phyloP scores from a whole-genome alignment of 2,888 invertebrate species.

The Lasioglossum marginatum region DNA sequence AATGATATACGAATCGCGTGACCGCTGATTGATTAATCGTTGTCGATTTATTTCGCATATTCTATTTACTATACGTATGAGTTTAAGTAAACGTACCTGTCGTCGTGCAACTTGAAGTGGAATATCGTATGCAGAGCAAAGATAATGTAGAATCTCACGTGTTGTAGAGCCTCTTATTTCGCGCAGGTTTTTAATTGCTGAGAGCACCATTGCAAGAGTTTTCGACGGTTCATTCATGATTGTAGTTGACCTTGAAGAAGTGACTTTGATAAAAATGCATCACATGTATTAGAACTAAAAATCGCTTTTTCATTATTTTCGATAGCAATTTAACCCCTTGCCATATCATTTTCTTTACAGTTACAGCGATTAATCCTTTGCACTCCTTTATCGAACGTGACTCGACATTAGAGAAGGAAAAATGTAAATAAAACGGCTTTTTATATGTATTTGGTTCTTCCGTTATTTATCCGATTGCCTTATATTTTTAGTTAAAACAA shows the following conservation, averaged over 20 bases:
- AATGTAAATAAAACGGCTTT: too few relatives aligned
- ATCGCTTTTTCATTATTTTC: neutral
- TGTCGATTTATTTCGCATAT: neutral
- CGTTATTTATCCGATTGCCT: too few relatives aligned
- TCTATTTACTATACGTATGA: neutral
- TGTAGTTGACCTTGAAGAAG: neutral
- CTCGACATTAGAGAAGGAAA: too few relatives aligned
- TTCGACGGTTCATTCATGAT: slow-evolving; percentile 55
- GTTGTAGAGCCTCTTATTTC: slow-evolving; percentile 73
- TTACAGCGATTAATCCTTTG: too few relatives aligned
- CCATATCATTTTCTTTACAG: too few relatives aligned
- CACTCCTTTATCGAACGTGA: too few relatives aligned
- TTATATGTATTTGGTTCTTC: too few relatives aligned
- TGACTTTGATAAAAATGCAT: neutral
- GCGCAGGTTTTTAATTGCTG: slow-evolving; percentile 75
- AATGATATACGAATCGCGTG: too few relatives aligned
- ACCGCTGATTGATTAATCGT: neutral
- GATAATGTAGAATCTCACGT: slow-evolving; percentile 72
- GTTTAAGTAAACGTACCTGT: slow-evolving; percentile 65
- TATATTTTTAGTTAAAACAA: too few relatives aligned
- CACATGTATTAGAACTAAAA: neutral
- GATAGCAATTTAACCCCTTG: neutral
- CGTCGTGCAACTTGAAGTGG: slow-evolving; percentile 67
- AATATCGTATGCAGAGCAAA: slow-evolving; percentile 68
- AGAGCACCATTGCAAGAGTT: slow-evolving; percentile 68